Evolutionary conservation across 1,140 invertebrate species (phyloP), one percentile per base, ranked within the genome.

Genomic region (Drosophila hydei): DNA sequence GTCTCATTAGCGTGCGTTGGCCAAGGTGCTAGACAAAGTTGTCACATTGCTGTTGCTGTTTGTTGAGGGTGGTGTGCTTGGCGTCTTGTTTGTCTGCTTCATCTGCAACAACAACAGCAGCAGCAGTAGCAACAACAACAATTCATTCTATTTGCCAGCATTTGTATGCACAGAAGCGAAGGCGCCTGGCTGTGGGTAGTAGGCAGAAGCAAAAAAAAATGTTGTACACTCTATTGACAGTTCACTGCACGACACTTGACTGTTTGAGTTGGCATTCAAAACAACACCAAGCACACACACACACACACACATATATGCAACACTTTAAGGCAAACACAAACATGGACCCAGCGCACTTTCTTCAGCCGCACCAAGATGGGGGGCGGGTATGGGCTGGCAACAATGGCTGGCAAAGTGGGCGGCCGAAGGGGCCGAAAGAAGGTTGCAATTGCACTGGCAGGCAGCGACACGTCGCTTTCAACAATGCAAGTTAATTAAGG

Each of bases 191-290:
- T 30, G 2, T 30, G 38, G 38, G 16, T 14, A 8, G 38, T 6
- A 14, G 14, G 38, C 38, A 8, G 72, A 0, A 18, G 68, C 71
- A 36, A 42, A 33, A 33, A 65, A 77, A 60, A 75, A 65, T 75
- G 80, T 77, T 83, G 83, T 83, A 83, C 78, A 83, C 83, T 88
- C 83, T 88, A 87, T 87, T 87, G 83, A 87, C 83, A 87, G 83
- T 87, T 87, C 83, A 87, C 83, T 88, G 83, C 83, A 87, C 83
- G 83, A 83, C 83, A 87, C 83, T 87, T 87, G 83, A 87, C 83
- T 87, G 83, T 88, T 87, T 87, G 83, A 88, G 83, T 87, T 87
- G 83, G 83, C 83, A 88, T 88, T 88, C 81, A 87, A 87, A 87
- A 75, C 78, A 88, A 72, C 70, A 71, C 70, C 60, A 60, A 36